Evolutionary conservation across 1,140 invertebrate species (phyloP).

Genomic region (Drosophila neocordata): DNA sequence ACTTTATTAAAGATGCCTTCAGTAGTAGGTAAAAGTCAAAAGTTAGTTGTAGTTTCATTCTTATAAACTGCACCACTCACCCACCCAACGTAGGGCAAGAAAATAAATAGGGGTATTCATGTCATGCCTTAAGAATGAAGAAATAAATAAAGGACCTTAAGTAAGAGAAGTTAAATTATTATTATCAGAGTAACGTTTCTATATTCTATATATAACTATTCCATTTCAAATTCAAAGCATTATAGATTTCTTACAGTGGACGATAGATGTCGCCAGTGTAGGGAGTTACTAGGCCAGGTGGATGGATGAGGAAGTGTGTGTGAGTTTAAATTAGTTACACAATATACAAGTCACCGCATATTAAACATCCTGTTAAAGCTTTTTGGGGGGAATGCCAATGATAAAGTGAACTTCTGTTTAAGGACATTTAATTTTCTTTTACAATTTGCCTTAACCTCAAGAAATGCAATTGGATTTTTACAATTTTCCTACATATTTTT

Average conservation of each 20-base stretch:
- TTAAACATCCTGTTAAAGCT: too few species aligned
- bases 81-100: too few species aligned
- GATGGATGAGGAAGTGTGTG: too few species aligned
- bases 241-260: too few species aligned
- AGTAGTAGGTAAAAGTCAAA: conserved; percentile 67
- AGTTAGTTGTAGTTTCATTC: conserved; percentile 58
- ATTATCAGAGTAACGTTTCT: too few species aligned
- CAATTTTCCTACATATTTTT: conserved; percentile 42
- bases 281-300: too few species aligned
- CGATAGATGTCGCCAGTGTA: too few species aligned
- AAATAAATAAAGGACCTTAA: neutral
- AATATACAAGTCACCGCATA: too few species aligned
- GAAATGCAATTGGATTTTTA: conserved; percentile 74
- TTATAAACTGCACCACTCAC: neutral
- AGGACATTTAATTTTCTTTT: conserved; percentile 17
- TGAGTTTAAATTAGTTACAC: too few species aligned
- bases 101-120: neutral
- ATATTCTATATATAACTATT: too few species aligned
- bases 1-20: conserved; percentile 71
- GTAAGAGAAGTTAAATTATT: too few species aligned
- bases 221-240: too few species aligned
- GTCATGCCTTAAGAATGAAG: neutral
- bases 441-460: conserved; percentile 22
- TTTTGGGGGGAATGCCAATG: neutral
- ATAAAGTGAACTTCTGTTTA: conserved; percentile 5